phyloP scores from a whole-genome alignment of 1,140 invertebrate species.

The Nasonia giraulti region DNA sequence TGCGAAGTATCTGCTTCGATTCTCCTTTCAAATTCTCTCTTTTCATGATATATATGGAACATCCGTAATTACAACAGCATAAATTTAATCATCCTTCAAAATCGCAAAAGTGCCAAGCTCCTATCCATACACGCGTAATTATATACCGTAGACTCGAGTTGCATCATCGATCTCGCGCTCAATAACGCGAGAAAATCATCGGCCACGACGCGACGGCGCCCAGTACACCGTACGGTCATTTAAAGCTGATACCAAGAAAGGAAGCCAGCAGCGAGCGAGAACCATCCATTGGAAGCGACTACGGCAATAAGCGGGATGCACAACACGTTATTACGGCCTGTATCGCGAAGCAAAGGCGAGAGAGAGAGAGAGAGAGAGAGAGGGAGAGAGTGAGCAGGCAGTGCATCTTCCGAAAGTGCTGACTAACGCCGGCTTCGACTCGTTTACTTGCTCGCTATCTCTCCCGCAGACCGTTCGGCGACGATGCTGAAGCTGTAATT shows the following conservation, averaged over 20 bases:
- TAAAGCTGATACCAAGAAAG: not conserved
- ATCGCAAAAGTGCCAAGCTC: no score
- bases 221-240: not conserved
- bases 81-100: no score
- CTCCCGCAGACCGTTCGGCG: not conserved
- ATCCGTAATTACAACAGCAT: no score
- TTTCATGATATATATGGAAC: no score
- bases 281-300: no score
- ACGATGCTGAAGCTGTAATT: not conserved
- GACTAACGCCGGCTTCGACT: not conserved
- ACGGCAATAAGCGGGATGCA: not conserved
- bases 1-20: no score
- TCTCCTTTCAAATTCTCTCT: no score
- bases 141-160: no score
- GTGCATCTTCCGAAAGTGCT: slow-evolving; percentile 1
- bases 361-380: not conserved
- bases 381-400: not conserved
- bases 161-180: no score
- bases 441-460: not conserved
- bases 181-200: no score
- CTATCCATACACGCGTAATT: no score
- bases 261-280: not conserved
- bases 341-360: not conserved
- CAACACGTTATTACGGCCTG: not conserved
- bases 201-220: no score